Evolutionary conservation across 2,113 vertebrate genomes (phyloP), one percentile per base, ranked within the genome.

Genomic region (Mesembrinibis cayennensis): DNA sequence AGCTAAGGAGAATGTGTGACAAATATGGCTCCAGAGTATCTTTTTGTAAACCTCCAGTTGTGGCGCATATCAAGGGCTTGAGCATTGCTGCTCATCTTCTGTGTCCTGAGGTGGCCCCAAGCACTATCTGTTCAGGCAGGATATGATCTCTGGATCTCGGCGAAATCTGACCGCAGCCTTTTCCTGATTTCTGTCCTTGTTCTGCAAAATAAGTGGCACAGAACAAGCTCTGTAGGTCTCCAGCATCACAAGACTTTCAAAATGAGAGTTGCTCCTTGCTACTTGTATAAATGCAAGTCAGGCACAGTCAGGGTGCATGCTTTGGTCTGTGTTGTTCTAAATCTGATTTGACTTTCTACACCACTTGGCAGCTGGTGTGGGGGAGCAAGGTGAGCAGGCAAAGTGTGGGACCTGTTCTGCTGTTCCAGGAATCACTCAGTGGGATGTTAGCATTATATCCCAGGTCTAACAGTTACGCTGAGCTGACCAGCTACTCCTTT

Each of bases 221-320:
- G 62, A 78, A 18, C 8, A 50, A 44, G 29, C 23, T 58, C 26
- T 40, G 50, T 36, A 52, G 29, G n/a, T 71, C 63, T 90, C n/a
- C 27, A 67, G 0, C 38, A 42, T 19, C 49, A 13, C 30, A 61
- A 70, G 63, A 23, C 14, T 72, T 88, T 38, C 23, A 59, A 32
- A 49, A 70, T 0, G 0, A 14, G 29, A 42, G 11, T 45, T 50
- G 5, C 3, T 55, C 29, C 53, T 71, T 52, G 17, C 34, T 58
- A 1, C 13, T 14, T 30, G 22, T 40, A 2, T 6, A 45, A 66
- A 32, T 10, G 8, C 36, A 58, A n/a, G 32, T 45, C 22, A 40
- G 56, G 40, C 19, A 23, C 14, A 17, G 44, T 38, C 45, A n/a
- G 0, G 3, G 45, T 53, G 20, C 5, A 2, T 4, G 3, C 5